Percentiles rank a stretch among this genome's conserved stretches.
phyloP scores from a whole-genome alignment of 2,113 vertebrate genomes.

The Dicaeum eximium region DNA sequence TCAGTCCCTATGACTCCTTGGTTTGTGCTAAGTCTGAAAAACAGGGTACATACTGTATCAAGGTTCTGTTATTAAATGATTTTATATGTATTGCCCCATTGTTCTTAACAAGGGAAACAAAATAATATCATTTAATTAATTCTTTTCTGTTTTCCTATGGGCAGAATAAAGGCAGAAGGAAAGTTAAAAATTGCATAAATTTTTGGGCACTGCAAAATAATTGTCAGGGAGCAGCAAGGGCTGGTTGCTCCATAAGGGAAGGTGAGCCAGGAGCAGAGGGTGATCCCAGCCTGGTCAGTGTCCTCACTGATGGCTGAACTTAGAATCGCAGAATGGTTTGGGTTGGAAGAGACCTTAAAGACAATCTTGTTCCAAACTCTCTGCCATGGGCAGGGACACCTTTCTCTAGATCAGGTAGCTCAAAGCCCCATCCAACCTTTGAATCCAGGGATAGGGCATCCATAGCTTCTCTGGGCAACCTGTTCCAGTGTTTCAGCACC shows the following conservation, averaged over 20 bases:
- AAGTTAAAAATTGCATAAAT: neutral
- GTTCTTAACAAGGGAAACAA: neutral
- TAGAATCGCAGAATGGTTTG: neutral
- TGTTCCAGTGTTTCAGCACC: neutral
- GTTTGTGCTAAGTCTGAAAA: neutral
- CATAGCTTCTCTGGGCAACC: neutral
- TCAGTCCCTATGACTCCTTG: neutral
- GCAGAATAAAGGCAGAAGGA: neutral
- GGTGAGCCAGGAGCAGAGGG: neutral
- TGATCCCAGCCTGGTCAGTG: neutral
- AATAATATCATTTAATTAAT: neutral
- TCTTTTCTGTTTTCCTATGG: neutral
- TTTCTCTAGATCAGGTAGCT: neutral
- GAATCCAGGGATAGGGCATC: neutral
- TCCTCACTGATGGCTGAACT: neutral
- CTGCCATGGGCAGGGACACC: neutral
- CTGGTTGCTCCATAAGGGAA: neutral
- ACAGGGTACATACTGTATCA: neutral
- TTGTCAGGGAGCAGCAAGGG: neutral
- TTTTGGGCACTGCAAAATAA: neutral
- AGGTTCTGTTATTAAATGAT: neutral
- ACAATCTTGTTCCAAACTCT: neutral
- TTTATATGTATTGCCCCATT: rapidly evolving
- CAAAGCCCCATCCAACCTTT: neutral
- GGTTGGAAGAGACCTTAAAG: neutral